Conservation (phyloP, 2,888 invertebrate species). For the Smittia sp. region DNA sequence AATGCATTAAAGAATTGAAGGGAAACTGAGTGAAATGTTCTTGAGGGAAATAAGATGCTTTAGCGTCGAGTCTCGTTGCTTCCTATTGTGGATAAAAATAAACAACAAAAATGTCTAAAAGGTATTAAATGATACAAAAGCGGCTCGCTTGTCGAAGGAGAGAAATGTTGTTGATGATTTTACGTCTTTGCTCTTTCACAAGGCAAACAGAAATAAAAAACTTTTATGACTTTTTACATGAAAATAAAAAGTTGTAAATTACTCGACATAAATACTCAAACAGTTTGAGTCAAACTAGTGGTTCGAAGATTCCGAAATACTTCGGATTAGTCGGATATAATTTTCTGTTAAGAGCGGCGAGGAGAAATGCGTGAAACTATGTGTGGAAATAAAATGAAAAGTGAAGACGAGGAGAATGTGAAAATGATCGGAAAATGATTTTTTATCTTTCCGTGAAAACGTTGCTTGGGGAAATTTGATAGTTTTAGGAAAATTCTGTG, state of each 20-base stretch:
- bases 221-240: slow-evolving; percentile 3
- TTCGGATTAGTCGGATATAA: not conserved
- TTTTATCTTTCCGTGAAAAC: too few relatives aligned
- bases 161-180: not conserved
- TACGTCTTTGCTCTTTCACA: not conserved
- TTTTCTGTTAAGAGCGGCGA: not conserved
- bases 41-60: not conserved
- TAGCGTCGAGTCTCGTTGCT: slow-evolving; percentile 1
- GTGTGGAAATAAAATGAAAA: too few relatives aligned
- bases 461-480: too few relatives aligned
- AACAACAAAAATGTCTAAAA: slow-evolving; percentile 25
- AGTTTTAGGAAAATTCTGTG: too few relatives aligned
- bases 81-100: slow-evolving; percentile 20
- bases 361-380: not conserved
- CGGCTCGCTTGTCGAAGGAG: not conserved
- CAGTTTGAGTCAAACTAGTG: too few relatives aligned
- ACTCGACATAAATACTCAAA: too few relatives aligned
- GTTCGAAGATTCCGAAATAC: too few relatives aligned
- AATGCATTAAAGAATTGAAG: not conserved
- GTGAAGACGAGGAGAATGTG: too few relatives aligned
- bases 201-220: not conserved
- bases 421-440: too few relatives aligned
- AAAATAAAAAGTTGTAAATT: not conserved
- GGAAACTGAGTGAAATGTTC: slow-evolving; percentile 7
- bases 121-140: slow-evolving; percentile 17